Evolutionary conservation across 2,113 vertebrate species (phyloP).

Genomic region (Notarius lentiginosus): DNA sequence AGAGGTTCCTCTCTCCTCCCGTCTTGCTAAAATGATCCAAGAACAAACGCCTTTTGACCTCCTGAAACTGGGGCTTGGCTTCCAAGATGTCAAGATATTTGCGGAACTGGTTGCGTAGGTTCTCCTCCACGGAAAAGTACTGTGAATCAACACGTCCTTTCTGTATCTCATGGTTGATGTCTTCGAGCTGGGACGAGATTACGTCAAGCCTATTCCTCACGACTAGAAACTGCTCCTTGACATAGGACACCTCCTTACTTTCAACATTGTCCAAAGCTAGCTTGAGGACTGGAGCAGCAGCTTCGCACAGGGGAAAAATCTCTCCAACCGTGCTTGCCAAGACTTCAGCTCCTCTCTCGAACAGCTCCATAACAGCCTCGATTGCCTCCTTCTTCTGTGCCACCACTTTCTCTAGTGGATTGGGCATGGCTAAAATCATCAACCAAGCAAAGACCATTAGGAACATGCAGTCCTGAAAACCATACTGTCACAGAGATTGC

Average conservation of each 20-base stretch:
- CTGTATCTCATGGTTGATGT: conserved; percentile 73
- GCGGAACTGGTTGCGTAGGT: conserved; percentile 74
- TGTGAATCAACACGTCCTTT: conserved; percentile 67
- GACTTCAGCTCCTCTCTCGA: conserved; percentile 71
- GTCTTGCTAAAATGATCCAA: conserved; percentile 72
- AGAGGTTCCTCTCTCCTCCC: conserved; percentile 75
- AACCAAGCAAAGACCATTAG: conserved; percentile 20
- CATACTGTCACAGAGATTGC: not conserved
- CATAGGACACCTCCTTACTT: conserved; percentile 76
- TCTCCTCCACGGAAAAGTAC: conserved; percentile 75
- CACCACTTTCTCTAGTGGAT: conserved; percentile 65
- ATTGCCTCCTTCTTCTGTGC: conserved; percentile 78
- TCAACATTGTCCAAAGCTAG: conserved; percentile 73
- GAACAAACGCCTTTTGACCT: conserved; percentile 71
- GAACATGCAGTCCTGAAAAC: not conserved
- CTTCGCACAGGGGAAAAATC: conserved; percentile 74
- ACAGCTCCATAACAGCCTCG: conserved; percentile 73
- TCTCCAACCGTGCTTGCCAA: conserved; percentile 72
- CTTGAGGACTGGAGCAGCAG: conserved; percentile 68
- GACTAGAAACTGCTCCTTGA: conserved; percentile 74
- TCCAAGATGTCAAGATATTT: conserved; percentile 77
- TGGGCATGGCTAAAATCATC: conserved; percentile 62
- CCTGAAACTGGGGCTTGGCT: conserved; percentile 69
- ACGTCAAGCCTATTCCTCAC: conserved; percentile 71
- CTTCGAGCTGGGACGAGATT: conserved; percentile 69